Conservation (phyloP, 1,140 invertebrate species). For the Periplaneta americana region DNA sequence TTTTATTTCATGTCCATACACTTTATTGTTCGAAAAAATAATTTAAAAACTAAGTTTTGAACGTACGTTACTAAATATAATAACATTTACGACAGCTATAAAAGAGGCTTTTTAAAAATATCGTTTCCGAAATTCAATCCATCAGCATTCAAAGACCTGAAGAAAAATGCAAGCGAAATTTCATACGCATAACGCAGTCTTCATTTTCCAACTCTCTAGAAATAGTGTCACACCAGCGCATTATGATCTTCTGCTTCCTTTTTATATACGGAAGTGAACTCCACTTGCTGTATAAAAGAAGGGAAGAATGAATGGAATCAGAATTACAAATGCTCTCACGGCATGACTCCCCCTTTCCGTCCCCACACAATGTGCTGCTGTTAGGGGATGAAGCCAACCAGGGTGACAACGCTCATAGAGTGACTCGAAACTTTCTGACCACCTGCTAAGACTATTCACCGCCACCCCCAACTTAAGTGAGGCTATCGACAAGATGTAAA, state of each 20-base stretch:
- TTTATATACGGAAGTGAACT: constrained; percentile 8
- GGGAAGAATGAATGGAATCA: constrained; percentile 13
- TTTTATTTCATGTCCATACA: too few species aligned
- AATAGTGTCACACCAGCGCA: background rate
- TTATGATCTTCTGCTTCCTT: background rate
- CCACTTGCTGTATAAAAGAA: constrained; percentile 5
- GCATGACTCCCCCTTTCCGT: background rate
- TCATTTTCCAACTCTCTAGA: background rate
- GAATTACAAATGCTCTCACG: constrained; percentile 16
- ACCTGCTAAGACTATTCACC: too few species aligned
- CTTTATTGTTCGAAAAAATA: too few species aligned
- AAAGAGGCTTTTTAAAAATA: too few species aligned
- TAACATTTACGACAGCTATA: too few species aligned
- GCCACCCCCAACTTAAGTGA: too few species aligned
- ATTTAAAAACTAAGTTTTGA: too few species aligned
- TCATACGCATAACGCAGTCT: background rate
- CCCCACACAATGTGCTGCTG: background rate
- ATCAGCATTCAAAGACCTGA: too few species aligned
- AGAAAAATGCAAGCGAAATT: too few species aligned
- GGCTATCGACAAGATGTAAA: too few species aligned
- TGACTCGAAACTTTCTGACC: background rate
- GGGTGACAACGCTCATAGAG: background rate
- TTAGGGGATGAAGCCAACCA: background rate
- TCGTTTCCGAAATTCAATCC: too few species aligned
- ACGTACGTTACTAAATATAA: too few species aligned